Evolutionary conservation across 2,113 vertebrate genomes (phyloP).

Genomic region (Eulemur macaco): DNA sequence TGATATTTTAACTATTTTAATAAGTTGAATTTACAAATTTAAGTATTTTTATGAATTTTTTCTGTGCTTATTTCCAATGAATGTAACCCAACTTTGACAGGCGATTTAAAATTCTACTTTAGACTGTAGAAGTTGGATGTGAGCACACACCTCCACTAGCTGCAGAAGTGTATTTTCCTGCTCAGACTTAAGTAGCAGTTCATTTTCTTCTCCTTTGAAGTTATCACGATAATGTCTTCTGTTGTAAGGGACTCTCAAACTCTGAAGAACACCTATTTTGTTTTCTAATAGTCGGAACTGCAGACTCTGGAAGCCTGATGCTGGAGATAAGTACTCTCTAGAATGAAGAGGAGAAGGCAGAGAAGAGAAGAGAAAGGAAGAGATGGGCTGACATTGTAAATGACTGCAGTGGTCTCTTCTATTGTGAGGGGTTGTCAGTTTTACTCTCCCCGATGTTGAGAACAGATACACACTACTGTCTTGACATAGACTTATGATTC

Average conservation of each 20-base stretch:
- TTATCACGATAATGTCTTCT: slow-evolving; percentile 94
- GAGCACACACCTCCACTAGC: slow-evolving; percentile 90
- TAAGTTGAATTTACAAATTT: background rate
- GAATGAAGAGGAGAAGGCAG: background rate
- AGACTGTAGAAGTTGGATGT: too few relatives aligned
- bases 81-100: background rate
- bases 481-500: background rate
- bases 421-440: rapidly evolving
- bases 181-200: slow-evolving; percentile 89
- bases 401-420: background rate
- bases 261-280: slow-evolving; percentile 95
- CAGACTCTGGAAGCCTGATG: slow-evolving; percentile 97
- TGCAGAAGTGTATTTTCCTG: slow-evolving; percentile 91
- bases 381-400: background rate
- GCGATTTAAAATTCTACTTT: background rate
- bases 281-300: slow-evolving; percentile 97
- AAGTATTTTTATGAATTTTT: background rate
- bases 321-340: slow-evolving; percentile 92
- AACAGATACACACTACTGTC: background rate
- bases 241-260: slow-evolving; percentile 94
- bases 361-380: background rate
- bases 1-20: background rate
- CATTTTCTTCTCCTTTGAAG: slow-evolving; percentile 91
- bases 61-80: background rate
- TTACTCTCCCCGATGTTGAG: background rate